Percentiles rank a stretch among this genome's conserved stretches.
These are phyloP conservation scores for Centrocercus urophasianus DNA, from an alignment of 2,113 vertebrate species.

Conservation along the genomic window DNA sequence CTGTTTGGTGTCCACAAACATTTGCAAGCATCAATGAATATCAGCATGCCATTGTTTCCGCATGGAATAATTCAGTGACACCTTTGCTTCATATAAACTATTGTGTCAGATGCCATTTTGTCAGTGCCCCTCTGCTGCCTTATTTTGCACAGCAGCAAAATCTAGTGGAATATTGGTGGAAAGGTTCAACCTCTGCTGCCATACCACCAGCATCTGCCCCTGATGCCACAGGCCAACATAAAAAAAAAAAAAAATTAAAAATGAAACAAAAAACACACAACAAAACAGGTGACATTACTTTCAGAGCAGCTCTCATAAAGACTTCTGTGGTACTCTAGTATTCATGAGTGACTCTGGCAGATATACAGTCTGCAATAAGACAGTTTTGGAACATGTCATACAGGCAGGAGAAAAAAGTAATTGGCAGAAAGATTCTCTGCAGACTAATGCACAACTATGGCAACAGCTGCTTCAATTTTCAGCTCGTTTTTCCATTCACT, in stretches of 20 bases:
- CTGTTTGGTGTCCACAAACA: too few relatives aligned
- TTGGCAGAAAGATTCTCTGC: conserved; percentile 8
- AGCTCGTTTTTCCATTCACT: background rate
- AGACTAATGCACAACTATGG: background rate
- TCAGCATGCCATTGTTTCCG: too few relatives aligned
- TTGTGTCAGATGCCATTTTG: too few relatives aligned
- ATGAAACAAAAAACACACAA: too few relatives aligned
- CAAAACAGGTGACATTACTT: background rate
- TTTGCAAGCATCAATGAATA: too few relatives aligned
- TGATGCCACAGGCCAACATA: background rate
- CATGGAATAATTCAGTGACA: too few relatives aligned
- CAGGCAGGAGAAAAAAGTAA: background rate
- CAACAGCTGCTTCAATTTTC: conserved; percentile 17
- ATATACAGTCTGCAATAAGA: background rate
- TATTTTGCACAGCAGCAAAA: too few relatives aligned
- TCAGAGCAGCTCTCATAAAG: background rate
- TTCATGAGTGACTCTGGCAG: background rate
- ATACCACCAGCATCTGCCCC: background rate
- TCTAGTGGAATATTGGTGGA: too few relatives aligned
- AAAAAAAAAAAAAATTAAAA: too few relatives aligned
- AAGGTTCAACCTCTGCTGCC: too few relatives aligned
- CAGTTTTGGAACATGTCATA: background rate
- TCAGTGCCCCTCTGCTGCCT: too few relatives aligned
- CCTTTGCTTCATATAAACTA: too few relatives aligned
- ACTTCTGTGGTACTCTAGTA: background rate